A percentile compares a stretch with the other conserved stretches of the same genome.
Evolutionary conservation across 2,113 vertebrate genomes (phyloP).

Genomic region (Embiotoca jacksoni): DNA sequence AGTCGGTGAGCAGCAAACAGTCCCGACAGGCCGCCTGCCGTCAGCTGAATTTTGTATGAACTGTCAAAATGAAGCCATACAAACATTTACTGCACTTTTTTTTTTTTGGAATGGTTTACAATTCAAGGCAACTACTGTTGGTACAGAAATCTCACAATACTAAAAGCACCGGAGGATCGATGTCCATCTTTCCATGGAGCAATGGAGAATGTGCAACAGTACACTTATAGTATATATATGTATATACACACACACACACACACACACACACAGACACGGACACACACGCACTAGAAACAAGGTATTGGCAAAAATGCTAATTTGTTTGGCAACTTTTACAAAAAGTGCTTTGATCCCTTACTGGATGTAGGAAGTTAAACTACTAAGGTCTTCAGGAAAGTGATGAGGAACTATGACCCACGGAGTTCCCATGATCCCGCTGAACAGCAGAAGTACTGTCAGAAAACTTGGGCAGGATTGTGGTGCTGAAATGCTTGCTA

Average conservation of each 20-base stretch:
- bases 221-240: conserved; percentile 66
- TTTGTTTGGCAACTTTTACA: conserved; percentile 94
- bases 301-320: conserved; percentile 87
- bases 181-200: conserved; percentile 29
- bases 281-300: conserved; percentile 62
- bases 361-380: conserved; percentile 56
- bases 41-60: conserved; percentile 79
- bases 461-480: conserved; percentile 79
- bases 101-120: conserved; percentile 81
- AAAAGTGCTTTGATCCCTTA: conserved; percentile 94
- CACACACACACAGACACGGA: too few species aligned
- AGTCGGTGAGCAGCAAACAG: conserved; percentile 25
- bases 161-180: conserved; percentile 40
- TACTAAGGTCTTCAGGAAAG: conserved; percentile 37
- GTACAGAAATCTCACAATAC: conserved; percentile 80
- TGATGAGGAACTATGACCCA: conserved; percentile 61
- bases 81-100: conserved; percentile 72
- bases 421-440: conserved; percentile 82
- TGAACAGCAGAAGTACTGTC: conserved; percentile 48
- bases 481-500: conserved; percentile 83
- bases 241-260: conserved; percentile 17
- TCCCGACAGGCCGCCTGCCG: conserved; percentile 38
- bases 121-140: conserved; percentile 83
- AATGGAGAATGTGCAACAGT: conserved; percentile 58
- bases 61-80: conserved; percentile 85